Evolutionary conservation across 1,140 invertebrate genomes (phyloP).

Genomic region (Aleiodes sp.): DNA sequence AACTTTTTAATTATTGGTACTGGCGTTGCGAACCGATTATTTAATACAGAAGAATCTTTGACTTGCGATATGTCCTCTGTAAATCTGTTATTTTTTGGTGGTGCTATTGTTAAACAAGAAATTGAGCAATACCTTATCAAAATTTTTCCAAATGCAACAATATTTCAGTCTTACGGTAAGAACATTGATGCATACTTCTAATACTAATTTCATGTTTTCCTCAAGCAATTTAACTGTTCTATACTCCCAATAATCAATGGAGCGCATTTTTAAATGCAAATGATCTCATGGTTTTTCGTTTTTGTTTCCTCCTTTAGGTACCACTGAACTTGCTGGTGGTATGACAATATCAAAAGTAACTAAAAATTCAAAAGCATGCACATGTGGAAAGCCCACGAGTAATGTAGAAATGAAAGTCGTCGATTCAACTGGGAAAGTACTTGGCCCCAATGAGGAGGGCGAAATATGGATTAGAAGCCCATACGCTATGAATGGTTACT

Average conservation of each 20-base stretch:
- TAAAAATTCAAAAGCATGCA: background rate
- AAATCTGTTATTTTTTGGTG: slow-evolving; percentile 40
- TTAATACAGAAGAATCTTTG: slow-evolving; percentile 22
- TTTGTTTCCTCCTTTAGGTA: slow-evolving; percentile 41
- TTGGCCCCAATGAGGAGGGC: slow-evolving; percentile 60
- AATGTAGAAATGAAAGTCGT: slow-evolving; percentile 54
- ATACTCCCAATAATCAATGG: too few species aligned
- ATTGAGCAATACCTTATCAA: slow-evolving; percentile 30
- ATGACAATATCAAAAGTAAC: slow-evolving; percentile 10
- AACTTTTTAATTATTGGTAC: slow-evolving; percentile 38
- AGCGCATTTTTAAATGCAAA: too few species aligned
- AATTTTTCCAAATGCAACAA: slow-evolving; percentile 29
- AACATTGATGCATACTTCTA: too few species aligned
- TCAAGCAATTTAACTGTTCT: too few species aligned
- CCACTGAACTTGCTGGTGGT: slow-evolving; percentile 46
- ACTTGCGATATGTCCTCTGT: slow-evolving; percentile 47
- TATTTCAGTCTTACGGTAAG: slow-evolving; percentile 48
- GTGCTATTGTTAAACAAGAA: slow-evolving; percentile 50
- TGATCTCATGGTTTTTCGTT: background rate
- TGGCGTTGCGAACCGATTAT: slow-evolving; percentile 41
- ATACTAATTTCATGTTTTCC: too few species aligned
- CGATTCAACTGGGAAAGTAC: slow-evolving; percentile 51
- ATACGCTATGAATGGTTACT: slow-evolving; percentile 63
- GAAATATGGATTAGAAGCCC: slow-evolving; percentile 63
- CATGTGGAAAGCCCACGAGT: slow-evolving; percentile 38